These are phyloP conservation scores for Charina bottae DNA, from an alignment of 2,113 vertebrate genomes.

Conservation along the genomic window DNA sequence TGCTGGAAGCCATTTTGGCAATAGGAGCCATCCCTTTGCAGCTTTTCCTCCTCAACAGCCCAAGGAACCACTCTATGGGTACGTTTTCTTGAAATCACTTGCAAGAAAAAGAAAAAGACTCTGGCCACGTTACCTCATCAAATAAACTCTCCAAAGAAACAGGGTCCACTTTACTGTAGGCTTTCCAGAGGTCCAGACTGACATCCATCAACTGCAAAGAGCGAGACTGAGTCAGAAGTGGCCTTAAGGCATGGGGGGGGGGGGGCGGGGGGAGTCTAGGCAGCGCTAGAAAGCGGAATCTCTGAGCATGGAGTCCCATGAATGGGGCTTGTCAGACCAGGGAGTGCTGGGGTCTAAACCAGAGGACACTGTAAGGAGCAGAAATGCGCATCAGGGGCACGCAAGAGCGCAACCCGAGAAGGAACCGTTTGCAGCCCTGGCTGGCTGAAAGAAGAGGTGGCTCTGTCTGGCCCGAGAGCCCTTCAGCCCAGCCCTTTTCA, in stretches of 20 bases:
- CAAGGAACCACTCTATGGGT: background rate
- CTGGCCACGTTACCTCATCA: conserved; percentile 80
- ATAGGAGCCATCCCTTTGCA: background rate
- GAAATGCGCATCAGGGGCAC: background rate
- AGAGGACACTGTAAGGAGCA: background rate
- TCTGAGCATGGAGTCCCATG: too few species aligned
- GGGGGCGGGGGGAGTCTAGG: too few species aligned
- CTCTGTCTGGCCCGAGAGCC: background rate
- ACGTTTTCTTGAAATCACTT: background rate
- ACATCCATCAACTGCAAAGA: conserved; percentile 88
- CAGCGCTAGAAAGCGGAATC: too few species aligned
- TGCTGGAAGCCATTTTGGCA: background rate
- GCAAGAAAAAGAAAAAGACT: background rate
- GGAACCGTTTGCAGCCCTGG: fast-evolving
- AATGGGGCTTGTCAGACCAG: too few species aligned
- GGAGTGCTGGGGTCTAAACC: too few species aligned
- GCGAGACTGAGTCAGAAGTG: background rate
- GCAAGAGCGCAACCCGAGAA: background rate
- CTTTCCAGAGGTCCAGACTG: conserved; percentile 88
- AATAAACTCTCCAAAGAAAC: conserved; percentile 87
- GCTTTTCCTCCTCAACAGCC: background rate
- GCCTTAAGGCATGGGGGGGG: background rate
- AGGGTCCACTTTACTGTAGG: conserved; percentile 90
- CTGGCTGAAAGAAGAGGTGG: background rate
- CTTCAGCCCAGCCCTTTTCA: background rate